A percentile compares a stretch with the other conserved stretches of the same genome.
Conservation (phyloP, 2,113 vertebrate genomes). For the Syrmaticus mikado region DNA sequence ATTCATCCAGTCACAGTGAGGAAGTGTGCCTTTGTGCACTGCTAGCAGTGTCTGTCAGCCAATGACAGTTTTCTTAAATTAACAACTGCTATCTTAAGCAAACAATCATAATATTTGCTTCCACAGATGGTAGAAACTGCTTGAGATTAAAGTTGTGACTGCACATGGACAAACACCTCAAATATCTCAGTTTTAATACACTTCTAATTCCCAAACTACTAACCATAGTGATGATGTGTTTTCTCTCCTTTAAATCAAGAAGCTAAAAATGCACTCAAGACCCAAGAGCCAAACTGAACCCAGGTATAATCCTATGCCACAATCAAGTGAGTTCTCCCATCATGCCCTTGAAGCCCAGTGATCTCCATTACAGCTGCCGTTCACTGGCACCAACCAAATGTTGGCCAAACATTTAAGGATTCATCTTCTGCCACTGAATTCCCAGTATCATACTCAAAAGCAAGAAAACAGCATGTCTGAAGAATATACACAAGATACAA, state of each 20-base stretch:
- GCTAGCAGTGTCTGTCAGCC: neutral
- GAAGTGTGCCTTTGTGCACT: neutral
- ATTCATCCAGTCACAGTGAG: neutral
- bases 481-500: neutral
- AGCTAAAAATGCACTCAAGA: neutral
- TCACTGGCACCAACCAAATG: neutral
- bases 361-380: neutral
- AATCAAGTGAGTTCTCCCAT: neutral
- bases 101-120: neutral
- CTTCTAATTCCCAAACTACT: neutral
- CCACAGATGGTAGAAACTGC: neutral
- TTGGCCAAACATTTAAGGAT: neutral
- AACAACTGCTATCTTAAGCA: neutral
- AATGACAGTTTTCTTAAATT: neutral
- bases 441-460: neutral
- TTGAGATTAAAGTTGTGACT: neutral
- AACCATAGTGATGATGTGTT: fast-evolving
- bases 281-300: neutral
- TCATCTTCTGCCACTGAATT: neutral
- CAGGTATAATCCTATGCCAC: neutral
- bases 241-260: neutral
- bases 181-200: neutral
- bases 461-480: neutral
- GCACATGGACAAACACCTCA: neutral
- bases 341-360: neutral